Percentiles rank a stretch among this genome's conserved stretches.
Evolutionary conservation across 2,797 vertebrate genomes (phyloP).

Genomic region (Poeciliopsis gracilis): DNA sequence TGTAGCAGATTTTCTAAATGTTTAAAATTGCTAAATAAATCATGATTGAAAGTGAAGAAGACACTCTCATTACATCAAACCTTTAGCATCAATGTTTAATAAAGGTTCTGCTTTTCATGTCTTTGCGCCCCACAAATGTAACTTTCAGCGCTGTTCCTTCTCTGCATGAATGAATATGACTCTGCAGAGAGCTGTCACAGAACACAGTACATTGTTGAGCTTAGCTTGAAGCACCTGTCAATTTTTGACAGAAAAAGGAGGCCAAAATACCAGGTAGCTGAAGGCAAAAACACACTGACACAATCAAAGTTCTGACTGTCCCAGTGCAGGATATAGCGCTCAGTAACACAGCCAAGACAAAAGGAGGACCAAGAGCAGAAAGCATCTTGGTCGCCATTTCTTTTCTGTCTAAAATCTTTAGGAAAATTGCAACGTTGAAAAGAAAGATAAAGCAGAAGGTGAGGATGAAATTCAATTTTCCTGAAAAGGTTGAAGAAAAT

Average conservation of each 20-base stretch:
- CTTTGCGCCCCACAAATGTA: not conserved
- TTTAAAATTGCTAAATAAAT: not conserved
- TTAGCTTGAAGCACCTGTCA: slow-evolving; percentile 4
- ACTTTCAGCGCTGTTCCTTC: not conserved
- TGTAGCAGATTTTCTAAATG: not conserved
- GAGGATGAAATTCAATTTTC: not conserved
- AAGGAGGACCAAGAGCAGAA: not conserved
- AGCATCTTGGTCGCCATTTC: not conserved
- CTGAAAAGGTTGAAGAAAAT: not conserved
- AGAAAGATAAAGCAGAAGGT: not conserved
- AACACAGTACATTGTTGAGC: not conserved
- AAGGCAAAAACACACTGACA: slow-evolving; percentile 2
- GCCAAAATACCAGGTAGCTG: not conserved
- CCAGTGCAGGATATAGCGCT: not conserved
- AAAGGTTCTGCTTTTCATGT: not conserved
- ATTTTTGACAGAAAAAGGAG: not conserved
- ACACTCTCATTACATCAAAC: not conserved
- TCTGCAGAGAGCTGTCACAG: not conserved
- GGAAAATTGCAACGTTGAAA: not conserved
- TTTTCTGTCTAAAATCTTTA: not conserved
- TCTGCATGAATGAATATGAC: not conserved
- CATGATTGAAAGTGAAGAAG: not conserved
- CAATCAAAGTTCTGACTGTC: not conserved
- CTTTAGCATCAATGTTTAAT: not conserved
- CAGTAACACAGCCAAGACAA: not conserved